Percentiles rank a stretch among this genome's conserved stretches.
Evolutionary conservation across 2,113 vertebrate genomes (phyloP).

Genomic region (Galemys pyrenaicus): DNA sequence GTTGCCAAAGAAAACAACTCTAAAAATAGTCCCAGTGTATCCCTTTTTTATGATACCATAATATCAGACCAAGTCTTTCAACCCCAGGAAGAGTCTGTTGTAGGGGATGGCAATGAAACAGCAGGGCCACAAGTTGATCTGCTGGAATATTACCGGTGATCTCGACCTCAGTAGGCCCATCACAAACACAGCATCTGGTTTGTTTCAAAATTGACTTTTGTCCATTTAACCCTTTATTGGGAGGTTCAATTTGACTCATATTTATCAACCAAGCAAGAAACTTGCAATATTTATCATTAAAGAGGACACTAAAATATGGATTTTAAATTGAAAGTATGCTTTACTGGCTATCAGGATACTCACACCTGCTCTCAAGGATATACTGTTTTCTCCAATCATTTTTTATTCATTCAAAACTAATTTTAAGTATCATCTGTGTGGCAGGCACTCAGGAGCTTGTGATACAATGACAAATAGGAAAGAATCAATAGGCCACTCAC

Average conservation of each 20-base stretch:
- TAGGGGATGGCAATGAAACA: not conserved
- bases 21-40: not conserved
- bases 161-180: not conserved
- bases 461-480: not conserved
- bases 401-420: not conserved
- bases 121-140: not conserved
- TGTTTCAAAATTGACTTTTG: not conserved
- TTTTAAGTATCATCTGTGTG: not conserved
- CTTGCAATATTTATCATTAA: not conserved
- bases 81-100: not conserved
- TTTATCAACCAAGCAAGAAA: not conserved
- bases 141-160: not conserved
- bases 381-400: not conserved
- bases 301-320: not conserved
- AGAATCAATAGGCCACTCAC: not conserved
- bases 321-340: not conserved
- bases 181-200: not conserved
- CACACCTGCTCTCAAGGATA: not conserved
- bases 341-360: not conserved
- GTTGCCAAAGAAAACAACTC: slow-evolving; percentile 32
- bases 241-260: not conserved
- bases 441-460: not conserved
- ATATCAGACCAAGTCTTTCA: not conserved
- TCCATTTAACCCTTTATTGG: not conserved
- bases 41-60: not conserved